Conservation (phyloP, 2,888 invertebrate species). For the Panorpa germanica region DNA sequence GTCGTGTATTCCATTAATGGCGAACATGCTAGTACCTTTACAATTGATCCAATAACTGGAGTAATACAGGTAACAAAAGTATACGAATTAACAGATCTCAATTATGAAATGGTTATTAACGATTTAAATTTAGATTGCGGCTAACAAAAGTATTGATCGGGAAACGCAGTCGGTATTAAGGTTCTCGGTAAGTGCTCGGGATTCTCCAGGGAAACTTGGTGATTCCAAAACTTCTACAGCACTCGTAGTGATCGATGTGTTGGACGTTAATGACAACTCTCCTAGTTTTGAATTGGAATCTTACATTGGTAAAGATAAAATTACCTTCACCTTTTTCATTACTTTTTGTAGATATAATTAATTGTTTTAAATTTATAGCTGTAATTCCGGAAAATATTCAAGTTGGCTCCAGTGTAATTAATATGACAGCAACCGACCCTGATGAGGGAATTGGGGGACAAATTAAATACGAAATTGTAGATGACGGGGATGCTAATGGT, state of each 20-base stretch:
- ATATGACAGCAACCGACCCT: constrained; percentile 51
- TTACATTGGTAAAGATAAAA: constrained; percentile 29
- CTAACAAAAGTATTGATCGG: constrained; percentile 48
- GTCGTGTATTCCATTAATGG: constrained; percentile 53
- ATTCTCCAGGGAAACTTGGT: constrained; percentile 49
- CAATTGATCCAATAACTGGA: constrained; percentile 48
- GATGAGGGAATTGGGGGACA: constrained; percentile 57
- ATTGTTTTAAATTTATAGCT: constrained; percentile 23
- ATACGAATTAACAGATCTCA: too few species aligned
- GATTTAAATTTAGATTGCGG: constrained; percentile 27
- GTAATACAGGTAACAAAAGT: constrained; percentile 35
- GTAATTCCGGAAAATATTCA: constrained; percentile 62
- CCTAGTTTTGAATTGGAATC: constrained; percentile 42
- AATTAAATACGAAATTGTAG: constrained; percentile 50
- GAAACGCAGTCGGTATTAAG: constrained; percentile 50
- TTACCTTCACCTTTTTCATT: background rate
- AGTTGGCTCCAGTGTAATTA: constrained; percentile 41
- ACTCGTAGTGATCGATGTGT: constrained; percentile 43
- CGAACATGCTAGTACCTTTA: constrained; percentile 53
- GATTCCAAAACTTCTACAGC: constrained; percentile 44
- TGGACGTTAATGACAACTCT: constrained; percentile 64
- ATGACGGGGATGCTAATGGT: constrained; percentile 56
- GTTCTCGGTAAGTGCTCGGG: constrained; percentile 52
- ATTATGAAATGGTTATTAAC: background rate
- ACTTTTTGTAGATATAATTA: background rate